Conservation (phyloP, 2,113 vertebrate species). For the Girardinichthys multiradiatus region DNA sequence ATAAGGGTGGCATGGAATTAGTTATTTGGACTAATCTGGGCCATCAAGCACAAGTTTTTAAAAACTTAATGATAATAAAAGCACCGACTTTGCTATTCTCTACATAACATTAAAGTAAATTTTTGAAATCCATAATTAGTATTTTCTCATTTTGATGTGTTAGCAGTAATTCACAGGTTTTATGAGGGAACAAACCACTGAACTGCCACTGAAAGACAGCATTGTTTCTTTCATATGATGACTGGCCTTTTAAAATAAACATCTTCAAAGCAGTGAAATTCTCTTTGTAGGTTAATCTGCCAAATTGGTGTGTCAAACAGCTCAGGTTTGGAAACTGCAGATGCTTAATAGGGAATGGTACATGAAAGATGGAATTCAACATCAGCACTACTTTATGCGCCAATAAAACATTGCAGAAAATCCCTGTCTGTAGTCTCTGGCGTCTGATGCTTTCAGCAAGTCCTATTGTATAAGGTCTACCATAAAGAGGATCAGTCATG, state of each 20-base stretch:
- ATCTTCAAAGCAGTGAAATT: constrained; percentile 18
- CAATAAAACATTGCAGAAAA: constrained; percentile 25
- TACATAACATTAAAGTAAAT: neutral
- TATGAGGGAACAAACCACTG: neutral
- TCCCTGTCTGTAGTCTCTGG: constrained; percentile 38
- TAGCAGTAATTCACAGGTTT: neutral
- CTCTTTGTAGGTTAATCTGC: constrained; percentile 29
- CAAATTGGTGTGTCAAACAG: constrained; percentile 2
- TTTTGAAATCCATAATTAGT: neutral
- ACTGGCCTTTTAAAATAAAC: constrained; percentile 23
- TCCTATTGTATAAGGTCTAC: constrained; percentile 63
- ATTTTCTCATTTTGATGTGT: neutral
- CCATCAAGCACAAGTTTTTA: neutral
- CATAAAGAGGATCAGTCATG: constrained; percentile 62
- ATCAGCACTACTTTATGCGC: constrained; percentile 19
- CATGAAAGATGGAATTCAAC: constrained; percentile 32
- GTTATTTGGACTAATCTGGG: neutral
- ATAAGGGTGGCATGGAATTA: neutral
- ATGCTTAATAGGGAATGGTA: neutral
- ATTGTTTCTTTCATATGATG: constrained; percentile 21
- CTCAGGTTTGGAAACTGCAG: constrained; percentile 8
- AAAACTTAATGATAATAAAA: neutral
- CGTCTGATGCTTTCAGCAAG: constrained; percentile 26
- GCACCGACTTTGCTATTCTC: neutral
- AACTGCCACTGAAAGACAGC: neutral